Conservation (phyloP, 1,140 invertebrate genomes). For the Dermatophagoides farinae region DNA sequence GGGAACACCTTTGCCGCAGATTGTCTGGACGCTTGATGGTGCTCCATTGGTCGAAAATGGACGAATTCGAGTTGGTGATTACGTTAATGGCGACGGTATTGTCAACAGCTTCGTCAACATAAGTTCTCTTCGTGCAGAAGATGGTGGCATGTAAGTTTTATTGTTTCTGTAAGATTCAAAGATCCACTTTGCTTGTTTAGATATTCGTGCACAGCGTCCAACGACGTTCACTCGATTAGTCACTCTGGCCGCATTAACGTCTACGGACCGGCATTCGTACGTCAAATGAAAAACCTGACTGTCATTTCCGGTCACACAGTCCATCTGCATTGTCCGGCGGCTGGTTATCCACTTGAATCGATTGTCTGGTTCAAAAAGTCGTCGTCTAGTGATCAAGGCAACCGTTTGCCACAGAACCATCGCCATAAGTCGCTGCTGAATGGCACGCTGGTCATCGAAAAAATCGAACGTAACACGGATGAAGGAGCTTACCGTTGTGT, state of each 20-base stretch:
- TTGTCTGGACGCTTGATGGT: conserved; percentile 79
- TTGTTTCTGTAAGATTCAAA: not conserved
- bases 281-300: conserved; percentile 71
- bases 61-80: conserved; percentile 45
- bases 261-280: conserved; percentile 59
- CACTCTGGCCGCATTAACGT: conserved; percentile 72
- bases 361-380: conserved; percentile 42
- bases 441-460: conserved; percentile 78
- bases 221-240: conserved; percentile 47
- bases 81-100: conserved; percentile 70
- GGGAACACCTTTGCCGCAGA: conserved; percentile 54
- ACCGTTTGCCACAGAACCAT: conserved; percentile 60
- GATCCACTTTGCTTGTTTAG: not conserved
- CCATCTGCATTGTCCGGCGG: conserved; percentile 72
- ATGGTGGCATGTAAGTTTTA: conserved; percentile 57
- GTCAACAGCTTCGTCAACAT: conserved; percentile 88
- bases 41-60: conserved; percentile 13
- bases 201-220: conserved; percentile 64
- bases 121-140: conserved; percentile 45
- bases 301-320: conserved; percentile 66
- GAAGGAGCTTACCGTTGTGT: conserved; percentile 20
- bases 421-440: conserved; percentile 82
- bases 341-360: conserved; percentile 68
- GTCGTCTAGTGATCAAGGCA: too few species aligned
- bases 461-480: conserved; percentile 51